Evolutionary conservation across 2,888 invertebrate species (phyloP), one percentile per base, ranked within the genome.

Genomic region (Eupithecia exiguata): DNA sequence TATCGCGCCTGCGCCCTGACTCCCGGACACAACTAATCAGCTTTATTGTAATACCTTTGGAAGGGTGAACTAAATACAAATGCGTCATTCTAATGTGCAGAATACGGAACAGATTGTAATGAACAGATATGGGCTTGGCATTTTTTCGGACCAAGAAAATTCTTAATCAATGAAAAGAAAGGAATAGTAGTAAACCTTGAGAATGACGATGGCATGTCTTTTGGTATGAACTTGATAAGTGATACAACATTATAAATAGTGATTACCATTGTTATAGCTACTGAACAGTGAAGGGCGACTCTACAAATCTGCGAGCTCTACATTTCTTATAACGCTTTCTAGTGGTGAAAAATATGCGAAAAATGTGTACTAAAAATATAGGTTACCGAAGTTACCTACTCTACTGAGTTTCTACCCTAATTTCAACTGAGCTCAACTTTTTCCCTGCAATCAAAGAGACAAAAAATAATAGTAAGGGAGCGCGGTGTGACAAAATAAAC

Each of bases 11-110:
- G 94, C 94, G 92, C 89, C 25, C 62, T 82, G 72, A 65, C 69
- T 75, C 70, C 70, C 84, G 77, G 74, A 67, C 69, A 68, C 87
- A 89, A 92, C 92, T 92, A 93, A 93, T 92, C 92, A 90, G 90
- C 93, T 92, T 92, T 92, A 94, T 93, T 93, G 90, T 90, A 92
- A 92, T 92, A 92, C 92, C 91, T 92, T 87, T 81, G 87, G 85
- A 88, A 88, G 89, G 89, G 14, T 63, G 53, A 58, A 58, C 25
- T 0, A 25, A 25, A 58, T 21, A 10, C 53, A 18, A 53, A 53
- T 10, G n/a, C 10, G 12, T 0, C n/a, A 53, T 53, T 53, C 46
- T n/a, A 49, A 49, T 3, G 18, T 18, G 49, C 7, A 49, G n/a
- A n/a, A 49, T 49, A 49, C 7, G 9, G 21, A 53, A 21, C 10